phyloP scores from a whole-genome alignment of 1,140 invertebrate genomes.

The Papilio glaucus region DNA sequence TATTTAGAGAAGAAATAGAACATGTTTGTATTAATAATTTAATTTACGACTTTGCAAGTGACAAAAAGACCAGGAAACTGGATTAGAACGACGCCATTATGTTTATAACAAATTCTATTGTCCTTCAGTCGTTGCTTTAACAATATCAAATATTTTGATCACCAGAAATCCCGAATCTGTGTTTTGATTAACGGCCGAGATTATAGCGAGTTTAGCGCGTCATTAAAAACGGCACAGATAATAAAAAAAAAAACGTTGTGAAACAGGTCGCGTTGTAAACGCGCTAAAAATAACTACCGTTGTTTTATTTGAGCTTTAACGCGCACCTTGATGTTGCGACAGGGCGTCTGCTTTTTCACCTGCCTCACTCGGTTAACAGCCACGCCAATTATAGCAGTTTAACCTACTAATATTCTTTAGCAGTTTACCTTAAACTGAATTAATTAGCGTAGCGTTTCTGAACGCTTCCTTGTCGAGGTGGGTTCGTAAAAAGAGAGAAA shows the following conservation, averaged over 20 bases:
- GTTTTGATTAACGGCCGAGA: constrained; percentile 53
- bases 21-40: not conserved
- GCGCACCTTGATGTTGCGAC: constrained; percentile 45
- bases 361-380: constrained; percentile 25
- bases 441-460: constrained; percentile 28
- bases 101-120: not conserved
- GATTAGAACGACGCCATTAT: not conserved
- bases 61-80: not conserved
- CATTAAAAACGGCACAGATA: constrained; percentile 52
- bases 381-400: constrained; percentile 17
- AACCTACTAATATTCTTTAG: constrained; percentile 34
- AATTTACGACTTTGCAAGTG: too few species aligned
- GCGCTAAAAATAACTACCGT: constrained; percentile 48
- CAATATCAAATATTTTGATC: constrained; percentile 53
- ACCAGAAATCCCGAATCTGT: constrained; percentile 48
- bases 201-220: constrained; percentile 51
- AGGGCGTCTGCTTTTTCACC: constrained; percentile 31
- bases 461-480: constrained; percentile 16
- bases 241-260: constrained; percentile 56
- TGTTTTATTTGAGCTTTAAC: constrained; percentile 45
- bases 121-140: not conserved
- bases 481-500: not conserved
- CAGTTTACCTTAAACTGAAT: constrained; percentile 16
- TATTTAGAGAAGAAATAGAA: not conserved
- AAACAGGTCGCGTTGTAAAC: constrained; percentile 52